These are phyloP conservation scores for Drosophila sturtevanti DNA, from an alignment of 1,140 invertebrate genomes.

Conservation along the genomic window DNA sequence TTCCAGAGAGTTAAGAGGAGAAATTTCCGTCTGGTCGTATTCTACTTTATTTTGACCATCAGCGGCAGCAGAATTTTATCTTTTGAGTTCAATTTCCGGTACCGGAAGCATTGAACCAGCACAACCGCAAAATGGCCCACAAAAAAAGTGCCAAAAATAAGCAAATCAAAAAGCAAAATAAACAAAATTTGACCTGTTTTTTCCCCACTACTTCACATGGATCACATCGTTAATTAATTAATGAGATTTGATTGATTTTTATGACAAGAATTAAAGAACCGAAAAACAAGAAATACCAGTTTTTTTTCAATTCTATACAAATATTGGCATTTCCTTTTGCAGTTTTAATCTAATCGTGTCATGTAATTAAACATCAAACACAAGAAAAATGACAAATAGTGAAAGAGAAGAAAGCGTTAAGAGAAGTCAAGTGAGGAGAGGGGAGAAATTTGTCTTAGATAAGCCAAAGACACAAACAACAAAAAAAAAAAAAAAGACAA, in stretches of 20 bases:
- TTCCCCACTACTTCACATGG: constrained; percentile 4
- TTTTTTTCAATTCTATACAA: not conserved
- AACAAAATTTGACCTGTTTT: constrained; percentile 1
- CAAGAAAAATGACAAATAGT: not conserved
- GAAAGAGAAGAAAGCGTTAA: not conserved
- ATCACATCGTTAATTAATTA: constrained; percentile 20
- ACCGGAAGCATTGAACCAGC: constrained; percentile 34
- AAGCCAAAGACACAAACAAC: not conserved
- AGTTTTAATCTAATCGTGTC: not conserved
- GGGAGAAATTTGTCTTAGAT: not conserved
- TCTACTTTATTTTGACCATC: constrained; percentile 14
- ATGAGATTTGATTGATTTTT: constrained; percentile 6
- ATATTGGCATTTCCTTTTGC: constrained; percentile 4
- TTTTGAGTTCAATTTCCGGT: constrained; percentile 46
- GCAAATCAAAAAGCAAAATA: constrained; percentile 23
- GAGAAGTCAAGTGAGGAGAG: not conserved
- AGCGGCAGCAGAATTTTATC: constrained; percentile 31
- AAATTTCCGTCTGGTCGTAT: constrained; percentile 15
- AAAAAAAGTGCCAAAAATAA: constrained; percentile 12
- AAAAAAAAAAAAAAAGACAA: constrained; percentile 18
- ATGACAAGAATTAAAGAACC: constrained; percentile 6
- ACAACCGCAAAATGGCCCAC: constrained; percentile 28
- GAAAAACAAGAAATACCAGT: constrained; percentile 31
- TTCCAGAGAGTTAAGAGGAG: constrained; percentile 10
- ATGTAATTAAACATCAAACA: constrained; percentile 1